phyloP scores from a whole-genome alignment of 2,797 vertebrate genomes.

The Chaenodraco wilsoni region DNA sequence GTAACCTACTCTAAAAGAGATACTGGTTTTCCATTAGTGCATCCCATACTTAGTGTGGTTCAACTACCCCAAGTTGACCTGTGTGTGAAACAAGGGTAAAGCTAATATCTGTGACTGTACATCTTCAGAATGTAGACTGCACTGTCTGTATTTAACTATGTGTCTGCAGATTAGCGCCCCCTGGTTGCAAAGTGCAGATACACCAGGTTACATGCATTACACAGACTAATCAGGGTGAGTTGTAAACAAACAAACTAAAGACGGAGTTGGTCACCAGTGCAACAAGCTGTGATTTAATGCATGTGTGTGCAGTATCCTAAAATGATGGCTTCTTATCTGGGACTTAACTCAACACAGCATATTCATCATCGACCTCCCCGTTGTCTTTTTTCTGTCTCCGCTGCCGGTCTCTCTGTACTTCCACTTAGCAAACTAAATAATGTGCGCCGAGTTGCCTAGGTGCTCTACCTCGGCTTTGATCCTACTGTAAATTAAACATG shows the following conservation, averaged over 20 bases:
- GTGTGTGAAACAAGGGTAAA: not conserved
- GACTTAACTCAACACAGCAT: slow-evolving; percentile 24
- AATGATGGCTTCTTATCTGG: slow-evolving; percentile 33
- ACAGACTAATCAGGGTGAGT: slow-evolving; percentile 5
- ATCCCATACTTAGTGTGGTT: not conserved
- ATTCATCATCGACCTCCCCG: slow-evolving; percentile 31
- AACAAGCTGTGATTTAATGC: slow-evolving; percentile 9
- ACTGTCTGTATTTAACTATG: not conserved
- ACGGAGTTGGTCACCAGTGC: slow-evolving; percentile 22
- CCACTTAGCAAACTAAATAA: slow-evolving; percentile 51
- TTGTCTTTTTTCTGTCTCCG: slow-evolving; percentile 5
- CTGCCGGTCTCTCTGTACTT: slow-evolving; percentile 31
- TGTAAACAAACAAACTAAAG: slow-evolving; percentile 18
- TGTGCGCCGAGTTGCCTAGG: slow-evolving; percentile 14
- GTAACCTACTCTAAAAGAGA: not conserved
- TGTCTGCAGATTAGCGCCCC: slow-evolving; percentile 45
- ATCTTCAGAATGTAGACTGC: not conserved
- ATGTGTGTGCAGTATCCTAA: slow-evolving; percentile 1
- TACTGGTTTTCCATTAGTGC: not conserved
- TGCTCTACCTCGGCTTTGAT: slow-evolving; percentile 59
- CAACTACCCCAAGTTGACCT: not conserved
- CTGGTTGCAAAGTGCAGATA: slow-evolving; percentile 27
- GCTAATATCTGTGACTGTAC: not conserved
- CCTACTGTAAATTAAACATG: slow-evolving; percentile 70
- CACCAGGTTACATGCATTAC: not conserved